Evolutionary conservation across 2,797 vertebrate genomes (phyloP).

Genomic region (Poeciliopsis turneri): DNA sequence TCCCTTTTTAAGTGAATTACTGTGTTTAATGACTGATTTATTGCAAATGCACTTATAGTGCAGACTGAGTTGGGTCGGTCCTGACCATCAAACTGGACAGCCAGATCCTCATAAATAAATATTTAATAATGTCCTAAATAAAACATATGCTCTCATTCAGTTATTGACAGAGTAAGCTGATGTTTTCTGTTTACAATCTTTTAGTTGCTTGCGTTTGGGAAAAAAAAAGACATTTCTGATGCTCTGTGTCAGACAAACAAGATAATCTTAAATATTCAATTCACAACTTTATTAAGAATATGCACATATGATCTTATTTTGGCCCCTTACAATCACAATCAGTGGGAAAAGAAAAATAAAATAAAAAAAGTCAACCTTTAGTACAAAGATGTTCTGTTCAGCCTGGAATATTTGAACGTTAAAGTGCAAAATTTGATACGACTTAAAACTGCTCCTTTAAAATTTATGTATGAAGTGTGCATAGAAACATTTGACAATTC

Average conservation of each 20-base stretch:
- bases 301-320: conserved; percentile 17
- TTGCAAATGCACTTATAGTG: neutral
- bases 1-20: neutral
- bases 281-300: conserved; percentile 44
- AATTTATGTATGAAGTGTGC: conserved; percentile 41
- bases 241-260: neutral
- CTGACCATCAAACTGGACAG: neutral
- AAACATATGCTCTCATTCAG: neutral
- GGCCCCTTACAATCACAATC: conserved; percentile 44
- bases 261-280: conserved; percentile 29
- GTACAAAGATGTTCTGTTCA: conserved; percentile 58
- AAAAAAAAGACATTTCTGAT: neutral
- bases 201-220: neutral
- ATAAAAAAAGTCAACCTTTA: conserved; percentile 18
- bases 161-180: neutral
- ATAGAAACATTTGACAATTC: conserved; percentile 48
- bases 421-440: conserved; percentile 67
- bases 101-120: neutral
- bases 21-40: neutral
- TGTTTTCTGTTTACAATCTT: neutral
- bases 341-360: conserved; percentile 28
- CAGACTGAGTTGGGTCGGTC: neutral
- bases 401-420: conserved; percentile 32
- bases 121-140: neutral
- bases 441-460: conserved; percentile 48